These are phyloP conservation scores for Amphibalanus amphitrite DNA, from an alignment of 1,140 invertebrate species.

Conservation along the genomic window DNA sequence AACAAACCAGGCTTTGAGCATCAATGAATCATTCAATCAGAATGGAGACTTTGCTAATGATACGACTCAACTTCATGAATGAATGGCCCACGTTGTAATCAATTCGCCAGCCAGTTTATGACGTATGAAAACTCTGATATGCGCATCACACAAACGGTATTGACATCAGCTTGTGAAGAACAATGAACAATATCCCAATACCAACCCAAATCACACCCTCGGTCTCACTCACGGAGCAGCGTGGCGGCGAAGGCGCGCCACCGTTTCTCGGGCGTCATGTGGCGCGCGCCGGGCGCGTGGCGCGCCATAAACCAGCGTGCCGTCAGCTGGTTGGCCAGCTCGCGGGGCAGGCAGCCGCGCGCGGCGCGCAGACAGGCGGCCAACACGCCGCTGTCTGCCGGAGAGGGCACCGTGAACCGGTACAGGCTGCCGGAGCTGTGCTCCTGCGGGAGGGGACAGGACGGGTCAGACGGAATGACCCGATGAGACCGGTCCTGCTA, in stretches of 20 bases:
- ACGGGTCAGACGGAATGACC: too few relatives aligned
- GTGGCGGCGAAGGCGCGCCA: slow-evolving; percentile 55
- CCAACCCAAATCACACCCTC: too few relatives aligned
- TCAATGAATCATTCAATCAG: too few relatives aligned
- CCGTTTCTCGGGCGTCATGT: slow-evolving; percentile 55
- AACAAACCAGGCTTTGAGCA: too few relatives aligned
- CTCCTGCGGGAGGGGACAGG: slow-evolving; percentile 8
- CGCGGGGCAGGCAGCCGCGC: slow-evolving; percentile 50
- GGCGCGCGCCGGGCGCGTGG: slow-evolving; percentile 67
- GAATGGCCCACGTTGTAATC: too few relatives aligned
- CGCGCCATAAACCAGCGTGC: slow-evolving; percentile 69
- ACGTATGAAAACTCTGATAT: neutral
- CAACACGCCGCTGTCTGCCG: slow-evolving; percentile 16
- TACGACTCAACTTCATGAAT: too few relatives aligned
- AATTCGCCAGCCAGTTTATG: too few relatives aligned
- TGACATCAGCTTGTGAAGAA: too few relatives aligned
- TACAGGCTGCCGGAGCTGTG: slow-evolving; percentile 16
- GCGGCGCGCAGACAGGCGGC: slow-evolving; percentile 48
- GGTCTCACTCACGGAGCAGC: slow-evolving; percentile 22
- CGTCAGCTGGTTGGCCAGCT: slow-evolving; percentile 53
- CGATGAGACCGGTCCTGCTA: too few relatives aligned
- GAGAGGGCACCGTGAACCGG: slow-evolving; percentile 15
- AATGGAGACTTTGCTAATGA: too few relatives aligned
- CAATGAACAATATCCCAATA: too few relatives aligned
- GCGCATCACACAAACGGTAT: neutral